Evolutionary conservation across 1,140 invertebrate species (phyloP).

Genomic region (Caligus rogercresseyi): DNA sequence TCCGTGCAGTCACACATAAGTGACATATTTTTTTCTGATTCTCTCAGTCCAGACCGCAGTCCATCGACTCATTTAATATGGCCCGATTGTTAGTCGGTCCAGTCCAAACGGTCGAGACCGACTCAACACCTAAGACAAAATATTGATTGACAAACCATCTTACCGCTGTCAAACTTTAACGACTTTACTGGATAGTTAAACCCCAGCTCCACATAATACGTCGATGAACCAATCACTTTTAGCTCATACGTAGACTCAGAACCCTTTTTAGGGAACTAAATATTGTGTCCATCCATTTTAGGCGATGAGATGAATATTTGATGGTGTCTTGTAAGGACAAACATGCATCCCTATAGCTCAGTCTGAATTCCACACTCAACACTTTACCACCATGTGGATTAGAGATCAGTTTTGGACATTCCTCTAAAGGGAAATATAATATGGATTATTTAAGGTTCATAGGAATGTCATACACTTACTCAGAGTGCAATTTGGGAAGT

Average conservation of each 20-base stretch:
- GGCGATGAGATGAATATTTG: background rate
- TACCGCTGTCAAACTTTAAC: background rate
- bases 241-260: background rate
- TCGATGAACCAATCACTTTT: background rate
- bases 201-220: background rate
- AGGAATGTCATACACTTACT: background rate
- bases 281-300: background rate
- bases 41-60: too few relatives aligned
- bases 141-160: too few relatives aligned
- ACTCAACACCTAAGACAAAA: too few relatives aligned
- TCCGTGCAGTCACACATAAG: too few relatives aligned
- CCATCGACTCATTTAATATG: too few relatives aligned
- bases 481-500: background rate
- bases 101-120: too few relatives aligned
- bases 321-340: background rate
- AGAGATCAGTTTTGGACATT: background rate
- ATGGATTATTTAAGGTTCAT: too few relatives aligned
- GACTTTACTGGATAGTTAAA: background rate
- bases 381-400: background rate
- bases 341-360: background rate
- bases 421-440: too few relatives aligned
- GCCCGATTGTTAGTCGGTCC: too few relatives aligned
- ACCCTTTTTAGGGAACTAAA: background rate
- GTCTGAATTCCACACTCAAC: background rate
- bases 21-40: too few relatives aligned